These are phyloP conservation scores for Plutella xylostella DNA, from an alignment of 2,888 invertebrate genomes.

Conservation along the genomic window DNA sequence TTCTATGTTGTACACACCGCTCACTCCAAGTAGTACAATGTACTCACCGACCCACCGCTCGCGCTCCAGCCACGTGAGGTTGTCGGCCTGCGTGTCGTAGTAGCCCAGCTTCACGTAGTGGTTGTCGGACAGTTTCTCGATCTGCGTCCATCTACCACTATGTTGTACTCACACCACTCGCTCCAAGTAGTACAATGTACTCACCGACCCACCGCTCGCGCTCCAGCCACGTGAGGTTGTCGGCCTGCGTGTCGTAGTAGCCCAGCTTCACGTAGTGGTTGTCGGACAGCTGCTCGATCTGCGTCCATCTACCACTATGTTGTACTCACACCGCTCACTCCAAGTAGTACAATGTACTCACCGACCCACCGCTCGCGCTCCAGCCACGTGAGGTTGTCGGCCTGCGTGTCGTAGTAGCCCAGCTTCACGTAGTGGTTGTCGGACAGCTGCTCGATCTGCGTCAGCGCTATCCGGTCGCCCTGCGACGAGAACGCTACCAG, in stretches of 20 bases:
- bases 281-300: constrained; percentile 96
- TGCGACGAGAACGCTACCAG: constrained; percentile 97
- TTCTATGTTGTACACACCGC: no score
- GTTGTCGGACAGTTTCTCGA: constrained; percentile 96
- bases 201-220: constrained; percentile 92
- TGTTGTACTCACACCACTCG: no score
- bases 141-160: no score
- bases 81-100: constrained; percentile 95
- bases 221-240: constrained; percentile 95
- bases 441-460: constrained; percentile 97
- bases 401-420: constrained; percentile 96
- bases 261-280: constrained; percentile 95
- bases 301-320: no score
- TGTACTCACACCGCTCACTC: neutral
- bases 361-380: constrained; percentile 93
- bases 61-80: constrained; percentile 92
- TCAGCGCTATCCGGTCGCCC: constrained; percentile 98
- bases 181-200: no score
- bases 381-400: constrained; percentile 95
- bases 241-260: constrained; percentile 95
- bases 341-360: constrained; percentile 43
- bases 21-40: neutral
- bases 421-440: constrained; percentile 94
- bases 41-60: constrained; percentile 91
- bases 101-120: constrained; percentile 95